Evolutionary conservation across 2,797 vertebrate genomes (phyloP).

Genomic region (Psittacula echo): DNA sequence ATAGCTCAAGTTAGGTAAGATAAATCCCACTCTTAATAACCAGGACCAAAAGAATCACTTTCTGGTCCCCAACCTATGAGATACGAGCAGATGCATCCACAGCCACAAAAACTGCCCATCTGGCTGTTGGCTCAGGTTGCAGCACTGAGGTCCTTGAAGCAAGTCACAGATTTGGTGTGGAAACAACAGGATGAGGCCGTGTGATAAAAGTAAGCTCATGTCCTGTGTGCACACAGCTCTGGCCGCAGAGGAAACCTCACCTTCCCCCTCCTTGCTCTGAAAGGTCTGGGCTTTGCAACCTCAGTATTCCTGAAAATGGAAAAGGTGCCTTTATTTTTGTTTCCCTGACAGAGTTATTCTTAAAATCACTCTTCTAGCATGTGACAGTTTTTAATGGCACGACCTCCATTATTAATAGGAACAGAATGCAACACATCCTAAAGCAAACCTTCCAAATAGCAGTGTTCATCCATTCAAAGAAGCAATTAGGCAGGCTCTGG

Average conservation of each 20-base stretch:
- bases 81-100: not conserved
- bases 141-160: not conserved
- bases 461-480: conserved; percentile 50
- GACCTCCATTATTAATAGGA: conserved; percentile 36
- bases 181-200: not conserved
- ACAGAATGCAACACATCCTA: not conserved
- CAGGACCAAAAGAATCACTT: not conserved
- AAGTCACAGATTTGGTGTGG: not conserved
- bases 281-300: not conserved
- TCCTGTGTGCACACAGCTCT: not conserved
- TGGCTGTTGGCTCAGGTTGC: not conserved
- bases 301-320: not conserved
- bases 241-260: not conserved
- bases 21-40: not conserved
- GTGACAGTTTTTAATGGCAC: not conserved
- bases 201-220: not conserved
- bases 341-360: not conserved
- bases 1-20: not conserved
- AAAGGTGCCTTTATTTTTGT: not conserved
- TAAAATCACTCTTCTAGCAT: not conserved
- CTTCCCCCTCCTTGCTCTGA: not conserved
- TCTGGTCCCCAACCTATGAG: not conserved
- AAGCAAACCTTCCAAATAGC: conserved; percentile 33
- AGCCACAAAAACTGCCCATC: not conserved
- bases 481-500: conserved; percentile 56